phyloP scores from a whole-genome alignment of 2,888 invertebrate genomes.

The Melanophora roralis region DNA sequence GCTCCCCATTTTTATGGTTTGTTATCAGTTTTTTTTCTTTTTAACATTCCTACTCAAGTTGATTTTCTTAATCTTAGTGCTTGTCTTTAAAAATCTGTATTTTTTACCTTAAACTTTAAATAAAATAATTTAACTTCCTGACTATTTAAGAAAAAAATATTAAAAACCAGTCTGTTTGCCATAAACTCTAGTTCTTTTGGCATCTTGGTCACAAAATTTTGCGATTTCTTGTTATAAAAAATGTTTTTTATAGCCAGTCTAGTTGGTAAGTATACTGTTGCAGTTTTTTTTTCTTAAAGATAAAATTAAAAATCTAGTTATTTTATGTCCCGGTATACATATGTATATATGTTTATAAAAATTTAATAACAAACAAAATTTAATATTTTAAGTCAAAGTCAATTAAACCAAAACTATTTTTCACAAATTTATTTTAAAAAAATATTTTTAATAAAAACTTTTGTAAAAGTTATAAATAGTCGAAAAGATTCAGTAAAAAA shows the following conservation, averaged over 20 bases:
- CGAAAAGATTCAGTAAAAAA: too few relatives aligned
- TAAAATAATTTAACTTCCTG: constrained; percentile 44
- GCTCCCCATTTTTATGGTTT: neutral
- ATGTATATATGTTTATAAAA: too few relatives aligned
- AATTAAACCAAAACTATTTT: too few relatives aligned
- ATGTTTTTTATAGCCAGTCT: neutral
- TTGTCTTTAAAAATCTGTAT: neutral
- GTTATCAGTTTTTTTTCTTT: constrained; percentile 23
- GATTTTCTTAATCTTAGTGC: constrained; percentile 9
- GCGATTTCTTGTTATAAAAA: neutral
- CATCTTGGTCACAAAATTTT: neutral
- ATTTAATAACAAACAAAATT: too few relatives aligned
- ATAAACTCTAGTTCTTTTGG: constrained; percentile 36
- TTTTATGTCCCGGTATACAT: too few relatives aligned
- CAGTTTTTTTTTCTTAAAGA: neutral
- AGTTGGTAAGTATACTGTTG: neutral
- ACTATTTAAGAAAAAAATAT: constrained; percentile 23
- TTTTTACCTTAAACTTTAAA: constrained; percentile 15
- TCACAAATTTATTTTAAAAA: too few relatives aligned
- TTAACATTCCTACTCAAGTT: constrained; percentile 44
- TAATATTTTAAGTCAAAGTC: too few relatives aligned
- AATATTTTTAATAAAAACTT: too few relatives aligned
- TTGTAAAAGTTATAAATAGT: too few relatives aligned
- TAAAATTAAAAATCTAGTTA: too few relatives aligned
- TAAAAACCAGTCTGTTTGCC: constrained; percentile 38